phyloP scores from a whole-genome alignment of 2,888 invertebrate species.

The Pachydiplax longipennis region DNA sequence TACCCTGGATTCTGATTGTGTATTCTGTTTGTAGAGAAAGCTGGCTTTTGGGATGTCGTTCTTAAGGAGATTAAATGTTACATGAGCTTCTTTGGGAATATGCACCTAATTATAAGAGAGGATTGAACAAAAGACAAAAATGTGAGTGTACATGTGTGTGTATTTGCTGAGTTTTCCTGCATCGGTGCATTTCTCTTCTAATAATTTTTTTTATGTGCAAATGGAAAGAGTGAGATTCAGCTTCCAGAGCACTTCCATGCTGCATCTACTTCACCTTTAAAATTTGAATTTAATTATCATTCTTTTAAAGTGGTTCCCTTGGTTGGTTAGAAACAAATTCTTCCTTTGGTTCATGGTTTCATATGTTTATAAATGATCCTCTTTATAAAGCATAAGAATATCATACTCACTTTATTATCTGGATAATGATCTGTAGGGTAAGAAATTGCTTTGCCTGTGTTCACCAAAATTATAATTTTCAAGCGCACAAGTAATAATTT shows the following conservation, averaged over 20 bases:
- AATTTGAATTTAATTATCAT: no score
- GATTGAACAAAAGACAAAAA: slow-evolving; percentile 17
- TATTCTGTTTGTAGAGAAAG: neutral
- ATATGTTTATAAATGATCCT: no score
- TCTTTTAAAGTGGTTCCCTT: no score
- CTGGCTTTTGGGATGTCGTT: neutral
- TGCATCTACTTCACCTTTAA: no score
- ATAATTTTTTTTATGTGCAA: neutral
- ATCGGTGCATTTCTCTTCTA: neutral
- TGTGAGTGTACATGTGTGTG: neutral
- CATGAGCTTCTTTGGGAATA: neutral
- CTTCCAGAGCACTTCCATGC: neutral
- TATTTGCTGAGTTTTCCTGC: neutral
- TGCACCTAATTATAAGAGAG: neutral
- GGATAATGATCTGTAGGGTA: neutral
- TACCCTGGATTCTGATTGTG: neutral
- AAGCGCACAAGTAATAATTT: slow-evolving; percentile 23
- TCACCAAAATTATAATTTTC: neutral
- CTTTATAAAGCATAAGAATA: no score
- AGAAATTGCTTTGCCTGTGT: neutral
- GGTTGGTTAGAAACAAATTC: no score
- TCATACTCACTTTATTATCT: no score
- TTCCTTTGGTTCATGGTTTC: no score
- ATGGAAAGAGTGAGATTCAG: slow-evolving; percentile 8
- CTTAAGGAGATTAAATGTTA: neutral